These are phyloP conservation scores for Harmothoe impar DNA, from an alignment of 2,888 invertebrate species.

Conservation along the genomic window DNA sequence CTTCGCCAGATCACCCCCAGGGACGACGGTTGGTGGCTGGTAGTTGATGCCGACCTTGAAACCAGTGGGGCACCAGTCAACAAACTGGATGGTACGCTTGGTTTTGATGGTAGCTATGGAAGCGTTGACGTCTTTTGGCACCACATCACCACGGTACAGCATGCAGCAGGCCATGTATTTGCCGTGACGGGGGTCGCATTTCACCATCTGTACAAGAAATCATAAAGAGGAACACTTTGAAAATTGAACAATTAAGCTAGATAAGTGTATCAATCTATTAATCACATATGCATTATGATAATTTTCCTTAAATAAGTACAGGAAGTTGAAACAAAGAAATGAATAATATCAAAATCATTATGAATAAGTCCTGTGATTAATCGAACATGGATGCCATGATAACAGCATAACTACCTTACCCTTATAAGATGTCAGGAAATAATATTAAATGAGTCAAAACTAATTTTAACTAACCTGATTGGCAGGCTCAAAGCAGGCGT, in stretches of 20 bases:
- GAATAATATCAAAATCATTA: no score
- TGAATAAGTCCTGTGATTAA: no score
- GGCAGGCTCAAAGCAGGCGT: no score
- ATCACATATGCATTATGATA: background rate
- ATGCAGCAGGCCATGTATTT: slow-evolving; percentile 90
- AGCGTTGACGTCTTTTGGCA: slow-evolving; percentile 90
- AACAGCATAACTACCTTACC: no score
- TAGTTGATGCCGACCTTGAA: slow-evolving; percentile 91
- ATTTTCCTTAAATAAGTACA: no score
- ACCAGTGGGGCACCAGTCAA: slow-evolving; percentile 88
- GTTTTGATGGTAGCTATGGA: slow-evolving; percentile 84
- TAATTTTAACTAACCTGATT: background rate
- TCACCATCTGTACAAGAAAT: slow-evolving; percentile 89
- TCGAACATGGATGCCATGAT: no score
- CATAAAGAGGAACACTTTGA: background rate
- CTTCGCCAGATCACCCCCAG: slow-evolving; percentile 85
- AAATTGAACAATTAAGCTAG: background rate
- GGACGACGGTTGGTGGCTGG: slow-evolving; percentile 88
- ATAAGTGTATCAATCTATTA: background rate
- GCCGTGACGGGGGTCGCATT: slow-evolving; percentile 85
- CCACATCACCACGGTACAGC: slow-evolving; percentile 91
- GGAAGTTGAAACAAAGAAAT: no score
- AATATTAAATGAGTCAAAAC: background rate
- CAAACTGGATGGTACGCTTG: slow-evolving; percentile 76
- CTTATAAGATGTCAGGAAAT: no score